These are phyloP conservation scores for Cenopis cana DNA, from an alignment of 2,888 invertebrate species.

Conservation along the genomic window DNA sequence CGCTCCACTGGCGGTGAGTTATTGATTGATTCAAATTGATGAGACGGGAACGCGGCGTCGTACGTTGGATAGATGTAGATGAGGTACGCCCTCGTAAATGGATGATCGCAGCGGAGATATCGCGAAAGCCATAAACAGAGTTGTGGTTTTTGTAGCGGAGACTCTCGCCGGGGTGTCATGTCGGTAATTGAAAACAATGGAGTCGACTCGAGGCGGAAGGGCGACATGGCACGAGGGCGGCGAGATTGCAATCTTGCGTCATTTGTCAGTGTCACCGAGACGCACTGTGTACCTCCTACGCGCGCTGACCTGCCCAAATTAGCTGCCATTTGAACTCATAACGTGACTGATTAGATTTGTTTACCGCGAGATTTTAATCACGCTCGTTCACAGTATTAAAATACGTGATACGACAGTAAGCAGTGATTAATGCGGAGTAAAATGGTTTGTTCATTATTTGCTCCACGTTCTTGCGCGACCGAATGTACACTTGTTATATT, in stretches of 20 bases:
- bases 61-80: constrained; percentile 64
- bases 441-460: constrained; percentile 5
- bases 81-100: constrained; percentile 69
- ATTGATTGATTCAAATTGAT: constrained; percentile 72
- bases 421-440: constrained; percentile 22
- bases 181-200: constrained; percentile 85
- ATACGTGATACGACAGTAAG: constrained; percentile 30
- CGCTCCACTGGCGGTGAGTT: constrained; percentile 73
- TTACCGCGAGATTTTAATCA: constrained; percentile 24
- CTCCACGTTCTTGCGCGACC: background rate
- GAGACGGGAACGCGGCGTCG: constrained; percentile 51
- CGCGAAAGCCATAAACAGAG: constrained; percentile 74
- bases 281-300: constrained; percentile 67
- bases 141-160: constrained; percentile 74
- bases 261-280: constrained; percentile 90
- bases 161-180: constrained; percentile 78
- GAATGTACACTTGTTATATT: background rate
- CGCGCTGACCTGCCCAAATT: constrained; percentile 77
- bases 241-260: constrained; percentile 91
- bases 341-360: constrained; percentile 41
- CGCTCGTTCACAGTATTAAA: constrained; percentile 17
- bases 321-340: constrained; percentile 53
- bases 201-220: constrained; percentile 76
- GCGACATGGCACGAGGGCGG: constrained; percentile 76
- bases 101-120: constrained; percentile 76